Percentiles rank a stretch among this genome's conserved stretches.
Conservation (phyloP, 2,797 vertebrate species). For the Adrianichthys oophorus region DNA sequence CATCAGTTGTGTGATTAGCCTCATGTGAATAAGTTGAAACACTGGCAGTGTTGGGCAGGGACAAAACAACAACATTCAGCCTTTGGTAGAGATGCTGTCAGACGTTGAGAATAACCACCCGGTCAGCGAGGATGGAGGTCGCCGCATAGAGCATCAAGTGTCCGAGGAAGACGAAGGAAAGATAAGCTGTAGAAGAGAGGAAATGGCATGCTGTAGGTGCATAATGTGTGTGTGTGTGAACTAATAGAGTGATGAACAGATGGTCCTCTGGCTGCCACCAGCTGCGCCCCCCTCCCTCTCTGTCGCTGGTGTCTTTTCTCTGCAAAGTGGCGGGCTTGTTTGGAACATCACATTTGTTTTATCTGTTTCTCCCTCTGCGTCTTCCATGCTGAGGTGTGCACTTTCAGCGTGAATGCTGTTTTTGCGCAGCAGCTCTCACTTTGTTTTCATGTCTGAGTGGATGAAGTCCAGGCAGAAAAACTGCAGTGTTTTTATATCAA, state of each 20-base stretch:
- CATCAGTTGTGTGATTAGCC: too few species aligned
- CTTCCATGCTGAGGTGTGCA: too few species aligned
- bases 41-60: not conserved
- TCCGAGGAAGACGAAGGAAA: slow-evolving; percentile 27
- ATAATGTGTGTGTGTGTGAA: slow-evolving; percentile 14
- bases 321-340: too few species aligned
- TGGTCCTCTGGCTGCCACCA: slow-evolving; percentile 88
- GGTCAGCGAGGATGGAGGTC: slow-evolving; percentile 2
- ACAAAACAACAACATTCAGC: not conserved
- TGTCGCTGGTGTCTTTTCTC: too few species aligned
- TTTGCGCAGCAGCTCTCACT: too few species aligned
- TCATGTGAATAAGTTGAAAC: too few species aligned
- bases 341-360: not conserved
- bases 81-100: slow-evolving; percentile 22
- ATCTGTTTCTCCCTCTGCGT: too few species aligned
- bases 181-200: slow-evolving; percentile 32
- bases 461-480: too few species aligned
- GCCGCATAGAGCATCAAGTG: slow-evolving; percentile 23
- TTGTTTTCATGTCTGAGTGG: too few species aligned
- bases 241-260: slow-evolving; percentile 74
- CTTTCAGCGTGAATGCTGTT: too few species aligned
- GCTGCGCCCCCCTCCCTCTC: slow-evolving; percentile 72
- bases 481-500: too few species aligned
- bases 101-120: slow-evolving; percentile 15
- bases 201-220: slow-evolving; percentile 34